Conservation (phyloP, 2,797 vertebrate genomes). For the Gastrophryne carolinensis region DNA sequence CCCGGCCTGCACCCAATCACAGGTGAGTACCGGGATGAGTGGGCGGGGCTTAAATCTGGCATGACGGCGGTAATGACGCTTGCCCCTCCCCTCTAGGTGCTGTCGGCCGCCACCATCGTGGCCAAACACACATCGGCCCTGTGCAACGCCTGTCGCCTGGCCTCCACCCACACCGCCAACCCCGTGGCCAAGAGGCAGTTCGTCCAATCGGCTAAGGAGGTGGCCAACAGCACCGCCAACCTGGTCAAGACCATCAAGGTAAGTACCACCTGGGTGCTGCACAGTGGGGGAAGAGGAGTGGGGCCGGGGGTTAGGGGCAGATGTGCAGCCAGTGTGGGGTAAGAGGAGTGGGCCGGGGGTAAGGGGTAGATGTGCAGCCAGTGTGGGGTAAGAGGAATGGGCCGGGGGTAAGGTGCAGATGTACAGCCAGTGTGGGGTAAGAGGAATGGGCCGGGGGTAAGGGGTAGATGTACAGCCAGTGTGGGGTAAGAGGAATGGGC, state of each 20-base stretch:
- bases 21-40: conserved; percentile 70
- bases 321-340: no score
- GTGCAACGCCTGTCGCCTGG: conserved; percentile 93
- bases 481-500: no score
- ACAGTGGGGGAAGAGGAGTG: no score
- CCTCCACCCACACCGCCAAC: conserved; percentile 90
- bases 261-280: neutral
- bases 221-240: conserved; percentile 97
- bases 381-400: no score
- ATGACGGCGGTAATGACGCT: neutral
- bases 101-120: conserved; percentile 95
- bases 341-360: no score
- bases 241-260: conserved; percentile 99
- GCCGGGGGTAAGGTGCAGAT: no score
- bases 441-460: no score
- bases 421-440: no score
- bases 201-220: conserved; percentile 96
- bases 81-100: conserved; percentile 71
- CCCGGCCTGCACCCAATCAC: conserved; percentile 92
- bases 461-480: no score
- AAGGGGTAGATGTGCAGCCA: no score
- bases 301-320: no score
- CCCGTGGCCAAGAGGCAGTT: conserved; percentile 97
- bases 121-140: conserved; percentile 96
- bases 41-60: neutral